These are phyloP conservation scores for Aspidapion aeneum DNA, from an alignment of 2,888 invertebrate species.

Conservation along the genomic window DNA sequence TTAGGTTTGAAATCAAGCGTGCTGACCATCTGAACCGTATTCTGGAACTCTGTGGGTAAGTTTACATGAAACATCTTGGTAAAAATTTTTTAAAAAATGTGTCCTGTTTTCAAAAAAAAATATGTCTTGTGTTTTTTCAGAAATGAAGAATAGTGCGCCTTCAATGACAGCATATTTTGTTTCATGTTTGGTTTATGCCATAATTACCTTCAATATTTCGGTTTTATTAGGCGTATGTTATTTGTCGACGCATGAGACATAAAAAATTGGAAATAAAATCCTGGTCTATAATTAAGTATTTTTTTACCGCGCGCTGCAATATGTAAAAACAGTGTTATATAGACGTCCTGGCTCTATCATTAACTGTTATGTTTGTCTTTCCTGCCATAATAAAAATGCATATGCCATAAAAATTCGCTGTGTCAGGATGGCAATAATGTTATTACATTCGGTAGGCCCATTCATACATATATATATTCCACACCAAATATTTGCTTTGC, in stretches of 20 bases:
- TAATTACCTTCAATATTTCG: too few species aligned
- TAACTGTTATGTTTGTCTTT: not conserved
- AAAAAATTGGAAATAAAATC: not conserved
- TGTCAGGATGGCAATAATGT: conserved; percentile 1
- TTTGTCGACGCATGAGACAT: not conserved
- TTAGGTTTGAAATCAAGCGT: too few species aligned
- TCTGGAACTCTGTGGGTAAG: too few species aligned
- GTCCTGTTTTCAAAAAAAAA: too few species aligned
- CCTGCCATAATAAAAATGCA: not conserved
- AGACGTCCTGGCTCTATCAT: not conserved
- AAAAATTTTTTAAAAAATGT: too few species aligned
- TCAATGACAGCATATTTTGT: too few species aligned
- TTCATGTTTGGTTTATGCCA: too few species aligned
- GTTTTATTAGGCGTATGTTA: conserved; percentile 17
- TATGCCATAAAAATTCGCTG: not conserved
- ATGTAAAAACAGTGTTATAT: not conserved
- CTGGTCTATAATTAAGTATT: not conserved
- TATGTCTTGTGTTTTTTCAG: too few species aligned
- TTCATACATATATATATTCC: conserved; percentile 1
- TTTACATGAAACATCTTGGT: too few species aligned
- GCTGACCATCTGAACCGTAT: too few species aligned
- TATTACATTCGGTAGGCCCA: conserved; percentile 1
- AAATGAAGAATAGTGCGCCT: too few species aligned
- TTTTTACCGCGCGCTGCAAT: not conserved
- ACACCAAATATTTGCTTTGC: conserved; percentile 24